Evolutionary conservation across 2,888 invertebrate species (phyloP).

Genomic region (Oligia strigilis): DNA sequence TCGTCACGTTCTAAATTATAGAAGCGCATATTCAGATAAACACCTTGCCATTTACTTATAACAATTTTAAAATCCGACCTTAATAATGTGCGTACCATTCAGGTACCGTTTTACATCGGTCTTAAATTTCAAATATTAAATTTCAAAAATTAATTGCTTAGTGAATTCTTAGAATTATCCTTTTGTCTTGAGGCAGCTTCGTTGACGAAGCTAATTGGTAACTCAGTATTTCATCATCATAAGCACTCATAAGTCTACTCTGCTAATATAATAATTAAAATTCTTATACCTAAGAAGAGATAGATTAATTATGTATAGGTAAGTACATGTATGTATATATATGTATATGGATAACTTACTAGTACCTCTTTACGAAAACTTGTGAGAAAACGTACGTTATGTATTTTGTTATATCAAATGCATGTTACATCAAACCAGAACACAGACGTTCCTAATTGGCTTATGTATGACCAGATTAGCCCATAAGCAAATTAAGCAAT

Average conservation of each 20-base stretch:
- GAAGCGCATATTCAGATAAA: too few relatives aligned
- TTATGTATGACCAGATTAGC: not conserved
- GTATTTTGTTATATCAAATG: slow-evolving; percentile 7
- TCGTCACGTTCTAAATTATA: not conserved
- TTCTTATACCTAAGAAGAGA: too few relatives aligned
- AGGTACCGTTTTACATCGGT: not conserved
- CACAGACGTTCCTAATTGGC: slow-evolving; percentile 10
- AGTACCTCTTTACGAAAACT: not conserved
- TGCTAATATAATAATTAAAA: not conserved
- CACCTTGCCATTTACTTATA: not conserved
- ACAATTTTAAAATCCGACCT: not conserved
- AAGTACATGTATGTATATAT: too few relatives aligned
- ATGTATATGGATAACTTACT: too few relatives aligned
- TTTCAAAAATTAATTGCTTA: not conserved
- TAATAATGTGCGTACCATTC: not conserved
- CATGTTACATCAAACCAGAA: not conserved
- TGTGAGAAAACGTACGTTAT: not conserved
- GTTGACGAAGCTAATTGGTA: not conserved
- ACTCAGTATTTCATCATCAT: not conserved
- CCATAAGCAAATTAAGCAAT: too few relatives aligned
- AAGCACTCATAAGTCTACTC: not conserved
- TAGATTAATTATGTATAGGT: too few relatives aligned
- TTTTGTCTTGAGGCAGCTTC: too few relatives aligned
- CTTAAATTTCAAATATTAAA: not conserved
- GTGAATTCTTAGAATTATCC: not conserved